Evolutionary conservation across 2,113 vertebrate genomes (phyloP).

Genomic region (Callospermophilus lateralis): DNA sequence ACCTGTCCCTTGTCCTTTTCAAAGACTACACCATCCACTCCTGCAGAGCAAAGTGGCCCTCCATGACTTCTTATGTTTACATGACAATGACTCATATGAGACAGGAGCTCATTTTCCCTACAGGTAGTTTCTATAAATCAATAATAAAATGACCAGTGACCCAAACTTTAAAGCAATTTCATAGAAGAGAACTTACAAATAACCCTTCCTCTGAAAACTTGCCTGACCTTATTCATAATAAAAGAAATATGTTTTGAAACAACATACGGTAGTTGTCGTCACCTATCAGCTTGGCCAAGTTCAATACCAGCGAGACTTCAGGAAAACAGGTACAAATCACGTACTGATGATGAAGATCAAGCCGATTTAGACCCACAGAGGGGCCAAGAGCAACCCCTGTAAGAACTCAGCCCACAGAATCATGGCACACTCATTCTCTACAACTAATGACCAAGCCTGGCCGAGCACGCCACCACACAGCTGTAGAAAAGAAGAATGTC

Average conservation of each 20-base stretch:
- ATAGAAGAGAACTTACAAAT: neutral
- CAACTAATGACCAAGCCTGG: too few relatives aligned
- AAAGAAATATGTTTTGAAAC: neutral
- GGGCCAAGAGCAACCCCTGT: neutral
- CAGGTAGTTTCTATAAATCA: conserved; percentile 29
- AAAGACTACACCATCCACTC: neutral
- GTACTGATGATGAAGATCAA: neutral
- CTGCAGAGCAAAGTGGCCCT: neutral
- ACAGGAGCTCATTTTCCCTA: neutral
- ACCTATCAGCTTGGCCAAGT: neutral
- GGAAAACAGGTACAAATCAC: neutral
- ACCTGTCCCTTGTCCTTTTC: neutral
- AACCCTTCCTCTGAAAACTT: neutral
- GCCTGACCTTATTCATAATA: neutral
- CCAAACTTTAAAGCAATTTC: neutral
- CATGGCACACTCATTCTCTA: neutral
- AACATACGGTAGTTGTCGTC: neutral
- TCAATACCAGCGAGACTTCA: fast-evolving
- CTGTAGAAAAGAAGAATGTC: fast-evolving
- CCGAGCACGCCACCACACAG: neutral
- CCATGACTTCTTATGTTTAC: neutral
- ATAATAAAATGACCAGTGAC: neutral
- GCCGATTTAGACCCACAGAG: neutral
- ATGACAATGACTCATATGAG: neutral
- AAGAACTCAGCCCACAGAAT: neutral